phyloP scores from a whole-genome alignment of 2,113 vertebrate genomes.

The Spermophilus dauricus region DNA sequence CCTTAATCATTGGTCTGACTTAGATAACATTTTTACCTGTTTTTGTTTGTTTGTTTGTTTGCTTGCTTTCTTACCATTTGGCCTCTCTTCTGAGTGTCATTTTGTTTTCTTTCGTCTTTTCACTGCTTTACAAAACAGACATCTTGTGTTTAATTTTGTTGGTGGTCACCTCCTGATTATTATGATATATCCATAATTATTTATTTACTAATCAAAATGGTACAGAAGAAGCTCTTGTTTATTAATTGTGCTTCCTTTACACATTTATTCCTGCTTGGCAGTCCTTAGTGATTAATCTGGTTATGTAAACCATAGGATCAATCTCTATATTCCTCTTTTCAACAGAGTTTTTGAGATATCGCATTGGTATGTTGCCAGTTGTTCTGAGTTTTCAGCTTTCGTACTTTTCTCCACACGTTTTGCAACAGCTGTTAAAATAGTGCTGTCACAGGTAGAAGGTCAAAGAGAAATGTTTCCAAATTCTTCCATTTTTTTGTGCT shows the following conservation, averaged over 20 bases:
- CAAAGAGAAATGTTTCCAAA: neutral
- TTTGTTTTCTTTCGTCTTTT: slow-evolving; percentile 41
- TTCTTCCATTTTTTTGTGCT: neutral
- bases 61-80: neutral
- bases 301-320: neutral
- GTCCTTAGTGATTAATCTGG: neutral
- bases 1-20: neutral
- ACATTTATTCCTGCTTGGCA: neutral
- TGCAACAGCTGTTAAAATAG: neutral
- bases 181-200: slow-evolving; percentile 23
- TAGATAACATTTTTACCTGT: neutral
- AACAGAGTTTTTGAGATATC: neutral
- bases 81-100: neutral
- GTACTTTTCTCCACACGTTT: neutral
- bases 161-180: neutral
- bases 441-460: neutral
- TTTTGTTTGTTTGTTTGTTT: neutral
- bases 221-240: slow-evolving; percentile 5
- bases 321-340: neutral
- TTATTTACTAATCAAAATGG: slow-evolving; percentile 43
- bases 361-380: neutral
- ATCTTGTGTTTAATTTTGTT: slow-evolving; percentile 19
- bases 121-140: neutral
- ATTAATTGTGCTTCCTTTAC: neutral
- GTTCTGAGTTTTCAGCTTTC: neutral